Base-by-base conservation (phyloP, 23 tunicate species). In the Corella eumyota region DNA sequence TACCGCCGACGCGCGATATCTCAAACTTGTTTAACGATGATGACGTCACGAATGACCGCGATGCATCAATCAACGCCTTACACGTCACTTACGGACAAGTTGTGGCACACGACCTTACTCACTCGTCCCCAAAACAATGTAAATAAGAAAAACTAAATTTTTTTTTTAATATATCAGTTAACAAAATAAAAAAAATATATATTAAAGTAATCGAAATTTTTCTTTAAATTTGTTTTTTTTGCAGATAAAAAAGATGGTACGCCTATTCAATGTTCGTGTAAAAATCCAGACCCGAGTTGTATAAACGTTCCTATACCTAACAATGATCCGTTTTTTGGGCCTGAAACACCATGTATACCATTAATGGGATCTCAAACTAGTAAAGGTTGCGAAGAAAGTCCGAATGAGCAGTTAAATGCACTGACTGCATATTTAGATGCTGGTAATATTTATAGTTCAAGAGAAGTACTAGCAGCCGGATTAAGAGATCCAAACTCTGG, bases 51-150 rank as follows among this genome's bases (percentile, higher is more conserved):
- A 36, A 20, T 1, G 65, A 59, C 0, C n/a, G n/a, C n/a, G 53
- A 44, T 21, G 65, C 44, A 2, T 31, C 34, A 2, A 48, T 22
- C 29, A 74, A 45, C 25, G 90, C 75, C 9, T 68, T 83, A 83
- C 77, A 75, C 63, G 70, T 64, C 6, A 77, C 68, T 29, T 61
- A 70, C 47, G 93, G 93, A 4, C 93, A 83, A 35, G 76, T 36
- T 45, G 48, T 83, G 20, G 54, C 76, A 15, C 93, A 83, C 71
- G 93, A 83, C 53, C 25, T 80, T 0, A 72, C 65, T 23, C 52
- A 56, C 4, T 62, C 93, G 21, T 83, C 77, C 62, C 32, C 47
- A 11, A 21, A 23, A 25, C 50, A 77, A 58, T 68, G 83, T 77
- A n/a, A 36, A n/a, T n/a, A n/a, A n/a, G n/a, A n/a, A n/a, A n/a